Conservation (phyloP, 1,140 invertebrate genomes). For the Zelostemma sp. region DNA sequence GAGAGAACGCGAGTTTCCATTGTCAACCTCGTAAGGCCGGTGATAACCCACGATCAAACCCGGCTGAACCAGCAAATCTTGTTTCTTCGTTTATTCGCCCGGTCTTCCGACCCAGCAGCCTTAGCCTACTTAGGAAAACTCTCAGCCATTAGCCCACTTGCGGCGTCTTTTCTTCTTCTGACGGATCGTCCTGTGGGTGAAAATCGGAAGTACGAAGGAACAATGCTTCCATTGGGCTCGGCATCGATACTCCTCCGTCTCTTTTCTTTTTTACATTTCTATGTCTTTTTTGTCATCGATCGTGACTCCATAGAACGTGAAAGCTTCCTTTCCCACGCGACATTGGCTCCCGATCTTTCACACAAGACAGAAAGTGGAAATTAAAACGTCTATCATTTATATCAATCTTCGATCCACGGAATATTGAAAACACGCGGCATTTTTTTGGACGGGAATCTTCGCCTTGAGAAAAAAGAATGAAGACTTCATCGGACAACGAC, state of each 20-base stretch:
- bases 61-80: constrained; percentile 25
- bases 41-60: constrained; percentile 4
- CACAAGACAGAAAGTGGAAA: constrained; percentile 26
- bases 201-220: constrained; percentile 30
- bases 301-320: constrained; percentile 40
- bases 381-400: constrained; percentile 20
- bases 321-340: constrained; percentile 48
- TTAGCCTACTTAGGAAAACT: constrained; percentile 46
- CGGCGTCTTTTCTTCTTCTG: constrained; percentile 22
- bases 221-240: constrained; percentile 11
- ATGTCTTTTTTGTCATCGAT: constrained; percentile 31
- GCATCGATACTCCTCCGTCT: constrained; percentile 16
- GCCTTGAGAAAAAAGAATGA: too few relatives aligned
- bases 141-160: constrained; percentile 54
- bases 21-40: not conserved
- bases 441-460: too few relatives aligned
- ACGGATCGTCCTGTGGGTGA: constrained; percentile 11
- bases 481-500: too few relatives aligned
- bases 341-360: constrained; percentile 31
- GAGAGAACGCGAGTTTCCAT: not conserved
- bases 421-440: too few relatives aligned
- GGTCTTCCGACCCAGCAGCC: constrained; percentile 31
- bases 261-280: constrained; percentile 15
- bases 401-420: too few relatives aligned
- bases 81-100: constrained; percentile 23